Conservation (phyloP, 1,140 invertebrate species). For the Drosophila grimshawi region DNA sequence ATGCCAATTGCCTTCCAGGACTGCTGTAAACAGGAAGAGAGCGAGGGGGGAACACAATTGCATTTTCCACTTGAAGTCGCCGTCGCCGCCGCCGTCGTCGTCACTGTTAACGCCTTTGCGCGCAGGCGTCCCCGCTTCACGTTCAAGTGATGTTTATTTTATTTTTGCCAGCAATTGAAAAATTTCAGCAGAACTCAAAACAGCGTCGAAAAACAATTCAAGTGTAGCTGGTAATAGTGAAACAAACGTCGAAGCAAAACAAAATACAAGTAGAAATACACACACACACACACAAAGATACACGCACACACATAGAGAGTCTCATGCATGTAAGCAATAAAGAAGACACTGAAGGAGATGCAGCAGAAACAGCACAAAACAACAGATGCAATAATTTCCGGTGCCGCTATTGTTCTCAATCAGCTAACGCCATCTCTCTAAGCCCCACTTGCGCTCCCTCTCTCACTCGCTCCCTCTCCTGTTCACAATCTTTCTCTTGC, state of each 20-base stretch:
- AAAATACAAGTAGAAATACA: slow-evolving; percentile 10
- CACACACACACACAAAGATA: background rate
- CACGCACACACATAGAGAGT: background rate
- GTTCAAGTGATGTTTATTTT: slow-evolving; percentile 30
- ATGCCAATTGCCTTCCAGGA: background rate
- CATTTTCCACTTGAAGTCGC: slow-evolving; percentile 44
- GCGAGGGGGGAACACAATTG: slow-evolving; percentile 11
- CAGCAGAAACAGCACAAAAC: slow-evolving; percentile 55
- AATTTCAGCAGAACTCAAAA: slow-evolving; percentile 44
- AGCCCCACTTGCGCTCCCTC: slow-evolving; percentile 25
- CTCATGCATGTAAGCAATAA: slow-evolving; percentile 1
- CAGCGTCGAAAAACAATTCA: slow-evolving; percentile 55
- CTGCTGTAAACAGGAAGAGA: slow-evolving; percentile 3
- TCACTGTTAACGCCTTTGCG: slow-evolving; percentile 41
- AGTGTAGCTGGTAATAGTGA: slow-evolving; percentile 54
- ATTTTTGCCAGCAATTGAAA: slow-evolving; percentile 44
- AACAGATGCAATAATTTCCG: slow-evolving; percentile 80
- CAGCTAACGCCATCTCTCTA: slow-evolving; percentile 73
- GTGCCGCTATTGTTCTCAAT: slow-evolving; percentile 77
- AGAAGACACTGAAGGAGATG: slow-evolving; percentile 28
- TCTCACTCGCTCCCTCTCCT: slow-evolving; percentile 14
- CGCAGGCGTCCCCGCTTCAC: slow-evolving; percentile 32
- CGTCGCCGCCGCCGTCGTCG: background rate
- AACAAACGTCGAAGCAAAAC: slow-evolving; percentile 21
- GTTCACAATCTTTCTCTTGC: slow-evolving; percentile 4